Conservation (phyloP, 1,140 invertebrate species). For the Papilio glaucus region DNA sequence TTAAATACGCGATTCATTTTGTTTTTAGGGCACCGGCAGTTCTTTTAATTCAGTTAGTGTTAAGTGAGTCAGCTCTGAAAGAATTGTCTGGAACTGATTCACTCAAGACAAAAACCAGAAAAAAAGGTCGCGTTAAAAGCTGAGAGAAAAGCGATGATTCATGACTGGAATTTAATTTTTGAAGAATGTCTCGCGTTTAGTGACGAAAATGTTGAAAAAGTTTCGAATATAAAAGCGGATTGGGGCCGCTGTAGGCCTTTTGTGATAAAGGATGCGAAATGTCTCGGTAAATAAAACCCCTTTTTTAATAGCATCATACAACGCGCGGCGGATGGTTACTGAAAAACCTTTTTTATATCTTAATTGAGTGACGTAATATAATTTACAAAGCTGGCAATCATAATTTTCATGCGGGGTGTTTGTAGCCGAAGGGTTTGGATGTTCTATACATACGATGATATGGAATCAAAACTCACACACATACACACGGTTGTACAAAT, state of each 20-base stretch:
- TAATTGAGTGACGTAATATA: constrained; percentile 15
- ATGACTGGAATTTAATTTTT: constrained; percentile 33
- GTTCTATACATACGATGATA: background rate
- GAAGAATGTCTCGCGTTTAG: constrained; percentile 19
- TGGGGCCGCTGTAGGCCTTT: background rate
- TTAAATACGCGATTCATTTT: constrained; percentile 22
- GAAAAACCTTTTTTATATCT: constrained; percentile 19
- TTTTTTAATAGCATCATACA: constrained; percentile 16
- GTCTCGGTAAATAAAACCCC: constrained; percentile 8
- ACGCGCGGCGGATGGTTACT: background rate
- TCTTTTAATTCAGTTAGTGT: constrained; percentile 34
- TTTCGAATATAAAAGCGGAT: constrained; percentile 12
- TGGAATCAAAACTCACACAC: too few species aligned
- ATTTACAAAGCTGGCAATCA: constrained; percentile 1
- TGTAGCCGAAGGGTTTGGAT: background rate
- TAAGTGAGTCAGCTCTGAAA: constrained; percentile 33
- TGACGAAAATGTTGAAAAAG: constrained; percentile 22
- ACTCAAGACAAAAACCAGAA: constrained; percentile 29
- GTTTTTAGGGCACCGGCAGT: constrained; percentile 19
- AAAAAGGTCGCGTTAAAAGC: constrained; percentile 22
- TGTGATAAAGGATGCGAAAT: constrained; percentile 16
- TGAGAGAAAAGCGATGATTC: constrained; percentile 26
- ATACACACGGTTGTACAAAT: too few species aligned
- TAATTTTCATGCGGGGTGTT: constrained; percentile 1
- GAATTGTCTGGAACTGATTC: constrained; percentile 30